Evolutionary conservation across 2,888 invertebrate species (phyloP).

Genomic region (Autographa pulchrina): DNA sequence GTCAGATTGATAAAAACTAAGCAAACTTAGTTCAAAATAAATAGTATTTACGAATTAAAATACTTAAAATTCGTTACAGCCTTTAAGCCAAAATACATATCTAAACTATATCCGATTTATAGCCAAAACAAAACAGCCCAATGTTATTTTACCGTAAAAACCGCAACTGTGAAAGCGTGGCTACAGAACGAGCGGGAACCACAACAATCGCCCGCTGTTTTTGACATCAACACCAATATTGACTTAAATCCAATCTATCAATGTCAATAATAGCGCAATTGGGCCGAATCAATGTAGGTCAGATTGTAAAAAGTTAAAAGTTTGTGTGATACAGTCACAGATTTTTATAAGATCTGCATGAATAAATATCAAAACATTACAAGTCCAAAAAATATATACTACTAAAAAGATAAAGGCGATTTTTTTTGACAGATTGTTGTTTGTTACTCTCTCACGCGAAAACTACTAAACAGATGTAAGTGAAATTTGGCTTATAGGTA

Average conservation of each 20-base stretch:
- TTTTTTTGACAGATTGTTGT: too few relatives aligned
- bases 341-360: background rate
- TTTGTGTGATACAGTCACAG: background rate
- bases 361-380: too few relatives aligned
- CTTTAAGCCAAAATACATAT: background rate
- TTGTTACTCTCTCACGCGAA: too few relatives aligned
- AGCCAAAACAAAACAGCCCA: slow-evolving; percentile 1
- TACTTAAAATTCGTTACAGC: background rate
- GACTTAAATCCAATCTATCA: slow-evolving; percentile 56
- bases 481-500: too few relatives aligned
- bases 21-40: too few relatives aligned
- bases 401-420: too few relatives aligned
- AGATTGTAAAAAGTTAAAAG: slow-evolving; percentile 45
- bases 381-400: too few relatives aligned
- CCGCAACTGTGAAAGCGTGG: background rate
- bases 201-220: slow-evolving; percentile 32
- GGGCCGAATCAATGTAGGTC: slow-evolving; percentile 42
- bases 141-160: slow-evolving; percentile 15
- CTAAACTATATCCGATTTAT: background rate
- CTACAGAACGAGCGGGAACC: slow-evolving; percentile 32
- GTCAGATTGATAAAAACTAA: too few relatives aligned
- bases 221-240: slow-evolving; percentile 46
- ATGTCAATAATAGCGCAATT: slow-evolving; percentile 56
- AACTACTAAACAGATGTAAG: too few relatives aligned
- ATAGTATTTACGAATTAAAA: background rate